These are phyloP conservation scores for Taurulus bubalis DNA, from an alignment of 2,113 vertebrate genomes.

Conservation along the genomic window DNA sequence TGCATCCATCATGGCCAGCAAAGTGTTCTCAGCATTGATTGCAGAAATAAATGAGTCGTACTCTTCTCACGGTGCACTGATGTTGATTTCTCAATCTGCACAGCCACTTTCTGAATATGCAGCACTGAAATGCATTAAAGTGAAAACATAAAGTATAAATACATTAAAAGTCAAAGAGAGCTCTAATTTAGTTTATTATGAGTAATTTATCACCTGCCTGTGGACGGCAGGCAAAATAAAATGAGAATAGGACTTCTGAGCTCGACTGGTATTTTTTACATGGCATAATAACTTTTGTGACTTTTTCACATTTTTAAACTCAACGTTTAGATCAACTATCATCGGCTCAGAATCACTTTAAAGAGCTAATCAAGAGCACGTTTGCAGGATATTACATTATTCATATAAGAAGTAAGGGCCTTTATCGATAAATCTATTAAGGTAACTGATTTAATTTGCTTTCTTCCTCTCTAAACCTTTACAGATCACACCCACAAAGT, in stretches of 20 bases:
- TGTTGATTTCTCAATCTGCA: conserved; percentile 54
- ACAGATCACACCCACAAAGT: background rate
- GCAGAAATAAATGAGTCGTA: conserved; percentile 61
- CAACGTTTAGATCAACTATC: conserved; percentile 4
- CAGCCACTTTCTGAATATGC: conserved; percentile 43
- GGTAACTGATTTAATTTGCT: background rate
- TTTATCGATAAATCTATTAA: background rate
- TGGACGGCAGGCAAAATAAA: conserved; percentile 18
- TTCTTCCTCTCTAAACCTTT: background rate
- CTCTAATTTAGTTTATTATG: conserved; percentile 23
- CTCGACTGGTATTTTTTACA: background rate
- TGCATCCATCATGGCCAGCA: conserved; percentile 19
- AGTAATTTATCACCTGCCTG: conserved; percentile 34
- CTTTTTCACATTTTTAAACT: conserved; percentile 15
- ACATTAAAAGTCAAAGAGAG: conserved; percentile 33
- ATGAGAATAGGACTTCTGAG: background rate
- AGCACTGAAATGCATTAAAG: conserved; percentile 46
- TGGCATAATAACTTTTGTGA: background rate
- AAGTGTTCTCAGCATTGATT: conserved; percentile 53
- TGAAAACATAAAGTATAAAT: conserved; percentile 31
- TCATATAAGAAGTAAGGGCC: background rate
- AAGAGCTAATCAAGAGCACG: background rate
- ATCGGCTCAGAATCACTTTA: conserved; percentile 1
- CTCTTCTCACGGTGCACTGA: conserved; percentile 22
- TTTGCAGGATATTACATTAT: background rate